Conservation (phyloP, 2,888 invertebrate genomes). For the Amblyteles armatorius region DNA sequence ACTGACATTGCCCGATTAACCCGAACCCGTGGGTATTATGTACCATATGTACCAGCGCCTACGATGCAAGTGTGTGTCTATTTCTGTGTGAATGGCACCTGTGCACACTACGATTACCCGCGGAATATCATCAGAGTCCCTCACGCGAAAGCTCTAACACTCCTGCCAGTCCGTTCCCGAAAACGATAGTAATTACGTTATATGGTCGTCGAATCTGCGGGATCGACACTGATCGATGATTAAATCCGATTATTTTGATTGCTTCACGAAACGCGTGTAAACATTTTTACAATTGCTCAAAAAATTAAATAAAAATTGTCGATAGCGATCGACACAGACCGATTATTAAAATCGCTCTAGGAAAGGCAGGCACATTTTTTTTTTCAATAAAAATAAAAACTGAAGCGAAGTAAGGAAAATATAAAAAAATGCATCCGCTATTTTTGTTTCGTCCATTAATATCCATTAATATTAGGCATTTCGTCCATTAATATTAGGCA, state of each 20-base stretch:
- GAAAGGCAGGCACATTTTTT: no score
- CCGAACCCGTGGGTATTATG: constrained; percentile 78
- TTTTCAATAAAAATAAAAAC: no score
- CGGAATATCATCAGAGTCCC: constrained; percentile 26
- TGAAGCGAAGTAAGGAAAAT: not conserved
- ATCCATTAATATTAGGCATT: no score
- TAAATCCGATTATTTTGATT: not conserved
- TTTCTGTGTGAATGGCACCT: not conserved
- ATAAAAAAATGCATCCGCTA: no score
- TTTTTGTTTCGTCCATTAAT: no score
- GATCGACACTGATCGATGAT: not conserved
- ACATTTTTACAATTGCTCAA: no score
- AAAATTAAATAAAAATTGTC: no score
- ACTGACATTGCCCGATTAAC: constrained; percentile 82
- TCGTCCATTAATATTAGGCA: no score
- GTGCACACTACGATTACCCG: constrained; percentile 17
- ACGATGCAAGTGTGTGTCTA: not conserved
- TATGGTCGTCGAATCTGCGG: not conserved
- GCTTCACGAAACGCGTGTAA: no score
- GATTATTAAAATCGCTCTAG: no score
- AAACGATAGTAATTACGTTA: constrained; percentile 9
- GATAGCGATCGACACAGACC: no score
- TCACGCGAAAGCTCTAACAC: constrained; percentile 8
- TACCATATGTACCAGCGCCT: constrained; percentile 60
- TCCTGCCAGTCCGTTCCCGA: not conserved